Evolutionary conservation across 2,797 vertebrate genomes (phyloP), one percentile per base, ranked within the genome.

Genomic region (Clarias fuscus): DNA sequence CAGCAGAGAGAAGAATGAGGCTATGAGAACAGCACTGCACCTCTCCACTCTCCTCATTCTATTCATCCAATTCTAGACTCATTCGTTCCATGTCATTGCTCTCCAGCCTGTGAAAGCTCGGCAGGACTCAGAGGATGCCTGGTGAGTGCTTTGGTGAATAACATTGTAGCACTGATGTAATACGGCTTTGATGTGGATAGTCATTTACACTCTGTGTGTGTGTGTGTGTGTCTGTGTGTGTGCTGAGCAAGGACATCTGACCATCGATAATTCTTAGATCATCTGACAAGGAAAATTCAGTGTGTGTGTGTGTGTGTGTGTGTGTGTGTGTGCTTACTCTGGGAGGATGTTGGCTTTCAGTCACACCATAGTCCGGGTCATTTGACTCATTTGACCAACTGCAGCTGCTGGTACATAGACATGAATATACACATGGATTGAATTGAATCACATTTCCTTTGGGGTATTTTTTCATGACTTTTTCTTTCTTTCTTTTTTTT

Each of bases 81-180:
- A 5, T 82, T 40, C 37, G 70, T 73, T 80, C 83, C 83, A 78
- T 78, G 68, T 22, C 22, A 71, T 83, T 84, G 79, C 76, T 61
- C 56, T 78, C 59, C 67, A 24, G 64, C 37, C 64, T 82, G 72
- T 30, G 76, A 37, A 81, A 71, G 82, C 82, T 83, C 43, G 1
- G 27, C 62, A 68, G 73, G 82, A 77, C 75, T 80, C 86, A 85
- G 61, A 90, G 27, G 78, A 90, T 90, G 89, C 37, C 84, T 82
- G 88, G 89, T 90, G 85, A 90, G 89, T 88, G 75, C 37, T 76
- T 81, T 56, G 81, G 56, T 58, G 13, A 83, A 76, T 30, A 75
- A 27, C 72, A 75, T 79, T 37, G 10, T 62, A n/a, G 53, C 37
- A 70, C 13, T 64, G 62, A 65, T 77, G 53, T 77, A 77, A 20